A percentile compares a stretch with the other conserved stretches of the same genome.
Evolutionary conservation across 2,888 invertebrate species (phyloP).

Genomic region (Scaptomyza tumidula): DNA sequence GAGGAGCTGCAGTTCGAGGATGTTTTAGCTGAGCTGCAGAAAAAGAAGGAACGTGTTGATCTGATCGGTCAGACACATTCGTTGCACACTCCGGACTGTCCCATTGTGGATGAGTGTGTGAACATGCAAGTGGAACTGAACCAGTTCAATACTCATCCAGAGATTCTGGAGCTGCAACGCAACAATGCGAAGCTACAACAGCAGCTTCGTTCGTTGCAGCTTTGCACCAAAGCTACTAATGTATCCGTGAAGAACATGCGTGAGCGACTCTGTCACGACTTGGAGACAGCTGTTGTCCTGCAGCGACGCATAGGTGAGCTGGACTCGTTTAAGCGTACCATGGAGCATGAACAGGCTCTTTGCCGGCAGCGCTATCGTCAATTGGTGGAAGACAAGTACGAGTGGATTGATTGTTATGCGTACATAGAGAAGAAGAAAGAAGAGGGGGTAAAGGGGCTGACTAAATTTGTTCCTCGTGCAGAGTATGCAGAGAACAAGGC

Average conservation of each 20-base stretch:
- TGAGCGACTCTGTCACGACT: constrained; percentile 13
- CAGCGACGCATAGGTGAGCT: constrained; percentile 28
- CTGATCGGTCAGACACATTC: constrained; percentile 19
- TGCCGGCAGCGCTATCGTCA: constrained; percentile 43
- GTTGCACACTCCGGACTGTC: constrained; percentile 33
- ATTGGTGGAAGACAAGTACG: constrained; percentile 37
- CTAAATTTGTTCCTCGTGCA: background rate
- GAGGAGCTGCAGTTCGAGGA: constrained; percentile 18
- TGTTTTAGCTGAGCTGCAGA: constrained; percentile 31
- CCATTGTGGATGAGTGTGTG: constrained; percentile 20
- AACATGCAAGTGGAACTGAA: constrained; percentile 36
- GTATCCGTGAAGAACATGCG: constrained; percentile 6
- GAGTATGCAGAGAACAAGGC: constrained; percentile 19
- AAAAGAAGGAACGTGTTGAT: constrained; percentile 11
- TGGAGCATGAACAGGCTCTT: constrained; percentile 40
- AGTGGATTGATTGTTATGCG: constrained; percentile 25
- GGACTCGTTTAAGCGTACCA: constrained; percentile 32
- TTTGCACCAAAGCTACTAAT: constrained; percentile 23
- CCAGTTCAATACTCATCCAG: constrained; percentile 7
- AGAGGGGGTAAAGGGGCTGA: accelerated
- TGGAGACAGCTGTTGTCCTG: constrained; percentile 6
- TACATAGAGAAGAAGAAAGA: background rate
- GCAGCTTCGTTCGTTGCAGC: constrained; percentile 34
- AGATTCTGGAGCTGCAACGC: constrained; percentile 33
- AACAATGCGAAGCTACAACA: constrained; percentile 33